Percentiles rank a stretch among this genome's conserved stretches.
These are phyloP conservation scores for Heliconius hermathena DNA, from an alignment of 1,140 invertebrate genomes.

Conservation along the genomic window DNA sequence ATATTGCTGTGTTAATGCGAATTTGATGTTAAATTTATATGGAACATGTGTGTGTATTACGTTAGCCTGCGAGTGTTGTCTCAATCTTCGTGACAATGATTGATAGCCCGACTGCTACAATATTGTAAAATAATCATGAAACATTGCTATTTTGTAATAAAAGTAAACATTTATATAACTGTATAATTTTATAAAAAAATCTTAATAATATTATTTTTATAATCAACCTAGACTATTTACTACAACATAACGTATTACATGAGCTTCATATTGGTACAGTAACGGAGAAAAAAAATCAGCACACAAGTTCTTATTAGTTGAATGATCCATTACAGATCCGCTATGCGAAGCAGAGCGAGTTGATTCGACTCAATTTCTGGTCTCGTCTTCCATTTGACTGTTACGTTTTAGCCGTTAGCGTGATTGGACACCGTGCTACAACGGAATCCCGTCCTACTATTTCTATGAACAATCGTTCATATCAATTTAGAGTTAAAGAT, in stretches of 20 bases:
- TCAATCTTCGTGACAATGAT: slow-evolving; percentile 42
- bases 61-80: slow-evolving; percentile 40
- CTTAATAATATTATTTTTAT: not conserved
- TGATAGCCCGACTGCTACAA: slow-evolving; percentile 32
- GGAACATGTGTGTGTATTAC: slow-evolving; percentile 25
- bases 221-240: not conserved
- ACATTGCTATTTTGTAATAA: not conserved
- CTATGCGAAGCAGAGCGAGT: slow-evolving; percentile 50
- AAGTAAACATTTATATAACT: no score
- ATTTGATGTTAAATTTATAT: slow-evolving; percentile 45
- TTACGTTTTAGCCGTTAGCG: slow-evolving; percentile 43
- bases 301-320: slow-evolving; percentile 41
- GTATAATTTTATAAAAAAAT: no score
- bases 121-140: slow-evolving; percentile 14
- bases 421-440: slow-evolving; percentile 38
- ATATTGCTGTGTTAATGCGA: slow-evolving; percentile 46
- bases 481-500: slow-evolving; percentile 9
- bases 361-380: slow-evolving; percentile 52
- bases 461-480: slow-evolving; percentile 17
- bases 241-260: slow-evolving; percentile 19
- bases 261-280: slow-evolving; percentile 41
- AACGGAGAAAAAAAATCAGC: slow-evolving; percentile 41
- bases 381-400: slow-evolving; percentile 42
- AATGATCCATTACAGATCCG: slow-evolving; percentile 53
- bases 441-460: slow-evolving; percentile 28